Conservation (phyloP, 1,140 invertebrate species). For the Ips typographus region DNA sequence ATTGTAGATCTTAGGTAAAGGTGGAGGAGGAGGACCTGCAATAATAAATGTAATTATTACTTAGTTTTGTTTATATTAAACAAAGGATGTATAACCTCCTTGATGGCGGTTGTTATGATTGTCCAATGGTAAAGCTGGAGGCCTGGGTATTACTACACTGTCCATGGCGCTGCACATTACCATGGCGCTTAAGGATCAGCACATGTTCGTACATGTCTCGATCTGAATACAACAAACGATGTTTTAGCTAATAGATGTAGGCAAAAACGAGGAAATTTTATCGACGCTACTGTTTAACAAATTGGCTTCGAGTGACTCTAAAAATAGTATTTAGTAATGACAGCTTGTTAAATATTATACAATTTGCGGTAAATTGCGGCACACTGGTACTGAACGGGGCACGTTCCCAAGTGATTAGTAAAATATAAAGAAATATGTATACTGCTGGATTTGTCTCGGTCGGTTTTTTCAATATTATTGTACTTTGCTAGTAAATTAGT, state of each 20-base stretch:
- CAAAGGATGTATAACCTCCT: background rate
- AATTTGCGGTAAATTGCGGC: too few species aligned
- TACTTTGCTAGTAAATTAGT: too few species aligned
- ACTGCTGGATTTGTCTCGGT: too few species aligned
- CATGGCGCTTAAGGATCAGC: slow-evolving; percentile 17
- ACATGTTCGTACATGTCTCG: slow-evolving; percentile 4
- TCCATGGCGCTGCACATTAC: slow-evolving; percentile 40
- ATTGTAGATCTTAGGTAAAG: background rate
- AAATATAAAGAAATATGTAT: too few species aligned
- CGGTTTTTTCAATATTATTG: too few species aligned
- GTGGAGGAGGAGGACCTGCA: slow-evolving; percentile 21
- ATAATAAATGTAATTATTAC: background rate
- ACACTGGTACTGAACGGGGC: too few species aligned
- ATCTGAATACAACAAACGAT: background rate
- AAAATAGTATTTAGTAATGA: background rate
- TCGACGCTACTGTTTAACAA: background rate
- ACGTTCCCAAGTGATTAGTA: too few species aligned
- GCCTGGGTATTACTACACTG: slow-evolving; percentile 32
- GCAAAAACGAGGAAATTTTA: background rate
- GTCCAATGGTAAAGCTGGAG: slow-evolving; percentile 30
- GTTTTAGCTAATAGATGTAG: background rate
- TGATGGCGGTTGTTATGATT: slow-evolving; percentile 5
- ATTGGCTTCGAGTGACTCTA: background rate
- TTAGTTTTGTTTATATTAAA: background rate
- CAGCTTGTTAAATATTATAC: background rate